These are phyloP conservation scores for Cantharis rustica DNA, from an alignment of 2,888 invertebrate genomes.

Conservation along the genomic window DNA sequence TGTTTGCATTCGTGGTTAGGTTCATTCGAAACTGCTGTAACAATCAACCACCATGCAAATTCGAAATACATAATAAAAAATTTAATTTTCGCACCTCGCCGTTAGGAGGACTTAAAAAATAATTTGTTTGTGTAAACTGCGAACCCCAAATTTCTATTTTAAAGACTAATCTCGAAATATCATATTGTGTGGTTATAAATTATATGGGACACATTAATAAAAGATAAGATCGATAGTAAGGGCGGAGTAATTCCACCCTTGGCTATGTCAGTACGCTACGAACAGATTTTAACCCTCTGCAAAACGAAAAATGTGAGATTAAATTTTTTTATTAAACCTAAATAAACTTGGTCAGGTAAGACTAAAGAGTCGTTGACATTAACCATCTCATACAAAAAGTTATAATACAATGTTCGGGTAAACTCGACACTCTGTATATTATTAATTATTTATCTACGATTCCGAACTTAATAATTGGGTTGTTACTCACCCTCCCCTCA, in stretches of 20 bases:
- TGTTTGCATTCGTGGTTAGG: background rate
- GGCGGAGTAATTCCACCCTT: background rate
- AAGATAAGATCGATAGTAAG: background rate
- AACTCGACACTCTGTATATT: background rate
- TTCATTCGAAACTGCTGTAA: background rate
- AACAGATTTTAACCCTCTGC: background rate
- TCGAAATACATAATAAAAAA: background rate
- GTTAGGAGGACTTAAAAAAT: background rate
- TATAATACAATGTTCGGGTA: background rate
- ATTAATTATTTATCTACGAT: background rate
- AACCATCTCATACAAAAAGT: background rate
- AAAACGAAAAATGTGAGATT: background rate
- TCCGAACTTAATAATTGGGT: background rate
- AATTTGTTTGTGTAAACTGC: background rate
- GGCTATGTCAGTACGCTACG: background rate
- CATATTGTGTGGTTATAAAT: background rate
- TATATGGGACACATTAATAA: background rate
- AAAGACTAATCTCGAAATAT: background rate
- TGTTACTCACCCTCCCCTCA: background rate
- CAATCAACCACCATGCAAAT: background rate
- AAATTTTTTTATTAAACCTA: background rate
- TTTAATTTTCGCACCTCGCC: background rate
- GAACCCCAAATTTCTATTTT: background rate
- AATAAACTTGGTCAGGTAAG: background rate
- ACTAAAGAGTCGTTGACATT: background rate